A percentile compares a stretch with the other conserved stretches of the same genome.
phyloP scores from a whole-genome alignment of 2,113 vertebrate species.

The Acrocephalus kingi region DNA sequence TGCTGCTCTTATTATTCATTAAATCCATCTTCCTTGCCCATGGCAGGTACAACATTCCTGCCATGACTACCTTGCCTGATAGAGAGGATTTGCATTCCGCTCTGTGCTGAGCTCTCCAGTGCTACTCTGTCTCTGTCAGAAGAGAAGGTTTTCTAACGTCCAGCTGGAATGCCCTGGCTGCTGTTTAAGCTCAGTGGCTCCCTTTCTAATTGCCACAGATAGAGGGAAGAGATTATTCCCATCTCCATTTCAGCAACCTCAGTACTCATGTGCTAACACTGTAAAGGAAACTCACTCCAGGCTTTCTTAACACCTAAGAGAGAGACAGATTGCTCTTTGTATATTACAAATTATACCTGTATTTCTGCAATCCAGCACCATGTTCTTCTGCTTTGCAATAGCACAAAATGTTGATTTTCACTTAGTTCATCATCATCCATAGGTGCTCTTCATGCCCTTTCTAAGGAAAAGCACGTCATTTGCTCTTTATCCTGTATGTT shows the following conservation, averaged over 20 bases:
- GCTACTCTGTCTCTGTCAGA: neutral
- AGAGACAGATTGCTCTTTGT: neutral
- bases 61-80: neutral
- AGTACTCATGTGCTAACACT: neutral
- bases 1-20: neutral
- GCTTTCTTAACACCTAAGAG: neutral
- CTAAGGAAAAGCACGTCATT: neutral
- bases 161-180: neutral
- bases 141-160: neutral
- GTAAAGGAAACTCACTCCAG: neutral
- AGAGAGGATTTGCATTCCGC: neutral
- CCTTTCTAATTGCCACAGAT: neutral
- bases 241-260: neutral
- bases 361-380: neutral
- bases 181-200: neutral
- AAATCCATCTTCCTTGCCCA: neutral
- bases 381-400: neutral
- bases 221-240: neutral
- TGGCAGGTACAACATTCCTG: neutral
- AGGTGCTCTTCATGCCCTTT: neutral
- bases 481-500: neutral
- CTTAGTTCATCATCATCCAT: neutral
- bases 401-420: neutral
- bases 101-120: neutral
- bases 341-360: neutral